phyloP scores from a whole-genome alignment of 1,140 invertebrate species.

The Ptiloglossa arizonensis region DNA sequence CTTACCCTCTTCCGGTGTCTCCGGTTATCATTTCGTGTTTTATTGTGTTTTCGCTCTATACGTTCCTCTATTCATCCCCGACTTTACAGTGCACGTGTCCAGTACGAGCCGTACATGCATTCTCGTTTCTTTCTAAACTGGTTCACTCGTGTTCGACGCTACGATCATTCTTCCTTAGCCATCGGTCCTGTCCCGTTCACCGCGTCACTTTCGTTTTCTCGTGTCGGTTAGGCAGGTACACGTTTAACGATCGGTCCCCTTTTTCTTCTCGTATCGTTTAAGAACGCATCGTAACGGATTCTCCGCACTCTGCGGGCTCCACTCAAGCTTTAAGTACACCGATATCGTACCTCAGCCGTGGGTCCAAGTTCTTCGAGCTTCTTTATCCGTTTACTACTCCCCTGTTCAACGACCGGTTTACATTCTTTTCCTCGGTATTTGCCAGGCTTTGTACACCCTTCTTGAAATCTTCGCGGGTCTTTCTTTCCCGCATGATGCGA shows the following conservation, averaged over 20 bases:
- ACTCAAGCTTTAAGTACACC: too few species aligned
- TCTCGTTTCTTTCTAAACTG: neutral
- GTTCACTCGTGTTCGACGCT: neutral
- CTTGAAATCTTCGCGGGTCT: neutral
- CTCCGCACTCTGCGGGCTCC: too few species aligned
- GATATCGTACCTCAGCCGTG: too few species aligned
- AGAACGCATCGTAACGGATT: too few species aligned
- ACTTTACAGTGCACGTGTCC: neutral
- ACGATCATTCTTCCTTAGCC: neutral
- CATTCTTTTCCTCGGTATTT: neutral
- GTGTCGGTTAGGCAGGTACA: too few species aligned
- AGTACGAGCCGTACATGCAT: slow-evolving; percentile 24
- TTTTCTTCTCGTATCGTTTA: too few species aligned
- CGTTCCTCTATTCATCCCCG: too few species aligned
- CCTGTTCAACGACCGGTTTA: neutral
- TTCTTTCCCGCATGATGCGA: too few species aligned
- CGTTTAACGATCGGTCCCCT: too few species aligned
- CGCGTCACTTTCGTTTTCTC: neutral
- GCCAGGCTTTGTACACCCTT: neutral
- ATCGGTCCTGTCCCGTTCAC: neutral
- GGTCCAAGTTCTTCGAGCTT: too few species aligned
- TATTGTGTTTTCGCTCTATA: neutral
- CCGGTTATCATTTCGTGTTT: neutral
- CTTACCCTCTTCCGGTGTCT: neutral
- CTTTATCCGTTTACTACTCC: too few species aligned